Evolutionary conservation across 2,113 vertebrate genomes (phyloP).

Genomic region (Steatornis caripensis): DNA sequence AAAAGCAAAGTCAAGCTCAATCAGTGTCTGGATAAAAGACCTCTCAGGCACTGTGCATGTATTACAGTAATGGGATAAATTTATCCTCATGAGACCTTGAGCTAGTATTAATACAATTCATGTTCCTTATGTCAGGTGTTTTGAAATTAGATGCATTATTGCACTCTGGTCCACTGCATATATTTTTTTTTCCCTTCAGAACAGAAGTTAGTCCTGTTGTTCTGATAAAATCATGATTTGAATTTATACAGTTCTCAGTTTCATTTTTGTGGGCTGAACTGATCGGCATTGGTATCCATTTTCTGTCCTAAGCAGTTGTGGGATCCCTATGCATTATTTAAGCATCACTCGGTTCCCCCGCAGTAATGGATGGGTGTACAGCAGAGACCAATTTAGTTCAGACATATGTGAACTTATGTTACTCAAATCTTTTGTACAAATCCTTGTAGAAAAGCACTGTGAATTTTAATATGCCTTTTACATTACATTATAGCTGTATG

Average conservation of each 20-base stretch:
- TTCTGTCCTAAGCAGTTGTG: neutral
- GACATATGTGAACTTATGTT: neutral
- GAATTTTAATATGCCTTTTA: constrained; percentile 3
- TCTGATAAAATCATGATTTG: neutral
- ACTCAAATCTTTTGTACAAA: neutral
- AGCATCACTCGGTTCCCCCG: neutral
- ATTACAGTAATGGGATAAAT: neutral
- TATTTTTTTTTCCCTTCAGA: neutral
- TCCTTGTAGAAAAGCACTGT: neutral
- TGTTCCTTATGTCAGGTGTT: neutral
- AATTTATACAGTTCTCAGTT: neutral
- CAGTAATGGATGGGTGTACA: neutral
- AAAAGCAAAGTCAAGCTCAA: neutral
- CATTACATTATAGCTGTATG: neutral
- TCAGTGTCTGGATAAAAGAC: neutral
- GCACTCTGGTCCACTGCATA: rapidly evolving
- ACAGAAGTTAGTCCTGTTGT: neutral
- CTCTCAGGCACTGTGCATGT: neutral
- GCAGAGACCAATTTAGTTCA: neutral
- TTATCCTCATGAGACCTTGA: neutral
- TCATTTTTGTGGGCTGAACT: neutral
- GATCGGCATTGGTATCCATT: neutral
- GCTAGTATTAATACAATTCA: neutral
- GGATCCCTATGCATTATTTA: neutral
- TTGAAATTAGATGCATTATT: neutral